A percentile compares a stretch with the other conserved stretches of the same genome.
Conservation (phyloP, 2,797 vertebrate species). For the Cercopithecus mitis region DNA sequence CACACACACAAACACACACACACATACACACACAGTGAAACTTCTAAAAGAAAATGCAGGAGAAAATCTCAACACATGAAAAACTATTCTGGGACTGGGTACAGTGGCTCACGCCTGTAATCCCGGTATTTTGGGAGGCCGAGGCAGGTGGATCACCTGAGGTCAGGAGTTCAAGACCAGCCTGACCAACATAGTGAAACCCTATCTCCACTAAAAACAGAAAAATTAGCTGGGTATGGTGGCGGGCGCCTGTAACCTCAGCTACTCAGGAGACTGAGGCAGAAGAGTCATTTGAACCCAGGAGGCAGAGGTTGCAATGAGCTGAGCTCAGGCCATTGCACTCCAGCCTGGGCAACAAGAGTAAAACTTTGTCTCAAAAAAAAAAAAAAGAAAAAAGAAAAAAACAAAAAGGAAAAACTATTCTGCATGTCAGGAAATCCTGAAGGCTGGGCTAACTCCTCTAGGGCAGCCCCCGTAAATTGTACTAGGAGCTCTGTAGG, state of each 20-base stretch:
- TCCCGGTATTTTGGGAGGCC: not conserved
- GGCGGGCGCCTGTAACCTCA: not conserved
- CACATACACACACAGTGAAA: not conserved
- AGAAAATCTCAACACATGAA: not conserved
- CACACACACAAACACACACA: not conserved
- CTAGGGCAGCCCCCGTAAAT: rapidly evolving
- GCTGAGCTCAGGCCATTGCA: not conserved
- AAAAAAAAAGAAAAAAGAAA: too few relatives aligned
- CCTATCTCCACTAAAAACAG: not conserved
- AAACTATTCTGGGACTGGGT: not conserved
- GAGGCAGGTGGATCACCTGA: not conserved
- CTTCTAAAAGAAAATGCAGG: not conserved
- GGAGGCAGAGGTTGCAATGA: not conserved
- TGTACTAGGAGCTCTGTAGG: too few relatives aligned
- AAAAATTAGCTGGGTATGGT: not conserved
- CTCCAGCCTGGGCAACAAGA: not conserved
- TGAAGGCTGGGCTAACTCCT: not conserved
- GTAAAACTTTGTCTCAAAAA: not conserved
- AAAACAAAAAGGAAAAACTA: not conserved
- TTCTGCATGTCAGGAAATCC: not conserved
- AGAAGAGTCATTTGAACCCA: not conserved
- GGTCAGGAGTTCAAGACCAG: not conserved
- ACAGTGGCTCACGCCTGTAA: too few relatives aligned
- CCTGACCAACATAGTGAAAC: not conserved
- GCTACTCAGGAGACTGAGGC: not conserved